These are phyloP conservation scores for Drosophila suzukii DNA, from an alignment of 1,140 invertebrate species.

Conservation along the genomic window DNA sequence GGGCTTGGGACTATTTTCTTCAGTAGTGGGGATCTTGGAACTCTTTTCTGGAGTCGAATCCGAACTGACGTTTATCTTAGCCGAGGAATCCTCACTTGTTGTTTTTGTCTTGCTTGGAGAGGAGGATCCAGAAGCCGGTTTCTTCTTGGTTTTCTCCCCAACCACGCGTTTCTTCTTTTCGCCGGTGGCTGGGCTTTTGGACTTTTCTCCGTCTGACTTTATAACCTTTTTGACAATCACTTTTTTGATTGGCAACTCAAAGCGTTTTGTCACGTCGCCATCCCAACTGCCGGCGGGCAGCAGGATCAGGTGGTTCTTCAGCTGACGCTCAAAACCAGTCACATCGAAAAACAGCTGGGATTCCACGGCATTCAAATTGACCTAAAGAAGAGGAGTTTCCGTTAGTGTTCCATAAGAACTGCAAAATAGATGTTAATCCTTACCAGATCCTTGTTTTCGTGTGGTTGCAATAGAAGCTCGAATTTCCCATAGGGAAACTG, in stretches of 20 bases:
- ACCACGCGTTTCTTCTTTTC: slow-evolving; percentile 52
- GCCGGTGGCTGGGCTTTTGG: slow-evolving; percentile 43
- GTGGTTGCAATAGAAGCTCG: slow-evolving; percentile 84
- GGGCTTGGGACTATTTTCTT: background rate
- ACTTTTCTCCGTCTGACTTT: slow-evolving; percentile 50
- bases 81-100: background rate
- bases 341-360: slow-evolving; percentile 62
- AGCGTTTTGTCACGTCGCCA: slow-evolving; percentile 68
- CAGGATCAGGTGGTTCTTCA: slow-evolving; percentile 73
- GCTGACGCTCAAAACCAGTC: slow-evolving; percentile 62
- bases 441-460: slow-evolving; percentile 69
- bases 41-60: slow-evolving; percentile 16
- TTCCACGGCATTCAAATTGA: slow-evolving; percentile 68
- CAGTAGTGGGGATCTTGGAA: background rate
- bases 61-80: slow-evolving; percentile 3
- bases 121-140: slow-evolving; percentile 21
- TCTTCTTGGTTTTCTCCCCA: slow-evolving; percentile 36
- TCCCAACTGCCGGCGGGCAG: slow-evolving; percentile 70
- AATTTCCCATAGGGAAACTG: slow-evolving; percentile 86
- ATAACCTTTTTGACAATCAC: slow-evolving; percentile 34
- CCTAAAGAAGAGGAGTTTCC: slow-evolving; percentile 21
- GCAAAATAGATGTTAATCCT: background rate
- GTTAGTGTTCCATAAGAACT: background rate
- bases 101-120: slow-evolving; percentile 33
- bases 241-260: slow-evolving; percentile 63